Percentiles rank a stretch among this genome's conserved stretches.
Evolutionary conservation across 2,113 vertebrate genomes (phyloP).

Genomic region (Seriola quinqueradiata): DNA sequence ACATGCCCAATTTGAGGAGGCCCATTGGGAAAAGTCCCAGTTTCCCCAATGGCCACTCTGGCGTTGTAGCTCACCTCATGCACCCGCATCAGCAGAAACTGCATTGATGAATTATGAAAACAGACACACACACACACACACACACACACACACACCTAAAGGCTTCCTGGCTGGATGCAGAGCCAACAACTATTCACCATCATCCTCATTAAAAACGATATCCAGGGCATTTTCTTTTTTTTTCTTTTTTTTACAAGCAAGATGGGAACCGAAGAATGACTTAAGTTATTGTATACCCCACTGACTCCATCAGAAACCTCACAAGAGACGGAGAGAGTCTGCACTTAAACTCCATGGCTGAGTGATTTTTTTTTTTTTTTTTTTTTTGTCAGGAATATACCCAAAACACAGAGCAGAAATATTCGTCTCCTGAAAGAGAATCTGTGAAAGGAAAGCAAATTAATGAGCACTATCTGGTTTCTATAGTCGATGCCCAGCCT

Average conservation of each 20-base stretch:
- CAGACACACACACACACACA: too few relatives aligned
- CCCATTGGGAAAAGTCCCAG: too few relatives aligned
- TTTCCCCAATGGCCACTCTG: too few relatives aligned
- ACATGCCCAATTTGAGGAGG: too few relatives aligned
- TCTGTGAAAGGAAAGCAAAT: not conserved
- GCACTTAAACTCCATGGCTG: not conserved
- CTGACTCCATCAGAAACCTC: not conserved
- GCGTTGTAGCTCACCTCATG: too few relatives aligned
- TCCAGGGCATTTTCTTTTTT: not conserved
- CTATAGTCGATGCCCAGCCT: not conserved
- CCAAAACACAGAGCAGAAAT: not conserved
- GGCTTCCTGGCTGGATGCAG: too few relatives aligned
- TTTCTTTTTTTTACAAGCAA: not conserved
- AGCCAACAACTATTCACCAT: too few relatives aligned
- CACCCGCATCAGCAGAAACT: not conserved
- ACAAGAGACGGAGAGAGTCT: not conserved
- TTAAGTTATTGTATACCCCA: not conserved
- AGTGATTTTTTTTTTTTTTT: not conserved
- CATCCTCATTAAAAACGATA: not conserved
- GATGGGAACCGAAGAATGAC: not conserved
- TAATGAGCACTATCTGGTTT: slow-evolving; percentile 22
- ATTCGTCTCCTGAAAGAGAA: not conserved
- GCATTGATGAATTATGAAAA: not conserved
- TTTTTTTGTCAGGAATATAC: not conserved
- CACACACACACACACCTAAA: too few relatives aligned